phyloP scores from a whole-genome alignment of 2,888 invertebrate genomes.

The Volucella bombylans region DNA sequence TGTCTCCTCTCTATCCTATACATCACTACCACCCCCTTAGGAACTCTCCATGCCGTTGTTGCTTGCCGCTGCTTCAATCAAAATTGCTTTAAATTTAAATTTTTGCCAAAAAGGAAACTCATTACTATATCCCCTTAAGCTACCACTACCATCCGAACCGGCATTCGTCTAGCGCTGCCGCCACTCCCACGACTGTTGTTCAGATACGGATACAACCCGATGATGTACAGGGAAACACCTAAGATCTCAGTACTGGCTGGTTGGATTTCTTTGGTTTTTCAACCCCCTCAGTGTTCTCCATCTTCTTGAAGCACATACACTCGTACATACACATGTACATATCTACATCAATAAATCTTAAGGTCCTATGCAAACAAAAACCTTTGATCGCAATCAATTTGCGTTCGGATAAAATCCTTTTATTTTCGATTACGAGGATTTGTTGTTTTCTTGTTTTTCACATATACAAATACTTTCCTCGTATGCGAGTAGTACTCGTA shows the following conservation, averaged over 20 bases:
- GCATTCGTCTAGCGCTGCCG: slow-evolving; percentile 48
- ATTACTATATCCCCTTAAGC: slow-evolving; percentile 73
- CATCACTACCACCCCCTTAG: background rate
- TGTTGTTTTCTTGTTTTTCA: slow-evolving; percentile 61
- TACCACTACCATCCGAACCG: slow-evolving; percentile 50
- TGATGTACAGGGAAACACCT: slow-evolving; percentile 43
- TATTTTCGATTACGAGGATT: slow-evolving; percentile 73
- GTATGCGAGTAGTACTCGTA: too few relatives aligned
- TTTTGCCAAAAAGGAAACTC: slow-evolving; percentile 74
- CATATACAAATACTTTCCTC: background rate
- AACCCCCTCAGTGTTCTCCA: slow-evolving; percentile 2
- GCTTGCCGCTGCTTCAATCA: slow-evolving; percentile 47
- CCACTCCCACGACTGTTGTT: background rate
- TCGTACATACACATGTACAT: slow-evolving; percentile 16
- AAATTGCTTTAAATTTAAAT: slow-evolving; percentile 74
- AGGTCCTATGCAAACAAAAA: slow-evolving; percentile 74
- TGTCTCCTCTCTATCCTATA: background rate
- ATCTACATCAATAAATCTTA: slow-evolving; percentile 74
- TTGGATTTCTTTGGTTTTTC: slow-evolving; percentile 3
- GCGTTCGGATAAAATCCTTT: slow-evolving; percentile 74
- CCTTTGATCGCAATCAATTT: slow-evolving; percentile 74
- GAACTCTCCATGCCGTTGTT: background rate
- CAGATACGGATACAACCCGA: slow-evolving; percentile 14
- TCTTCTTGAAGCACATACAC: slow-evolving; percentile 10
- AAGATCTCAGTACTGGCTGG: slow-evolving; percentile 31